phyloP scores from a whole-genome alignment of 2,113 vertebrate genomes.

The Machaerirhynchus nigripectus region DNA sequence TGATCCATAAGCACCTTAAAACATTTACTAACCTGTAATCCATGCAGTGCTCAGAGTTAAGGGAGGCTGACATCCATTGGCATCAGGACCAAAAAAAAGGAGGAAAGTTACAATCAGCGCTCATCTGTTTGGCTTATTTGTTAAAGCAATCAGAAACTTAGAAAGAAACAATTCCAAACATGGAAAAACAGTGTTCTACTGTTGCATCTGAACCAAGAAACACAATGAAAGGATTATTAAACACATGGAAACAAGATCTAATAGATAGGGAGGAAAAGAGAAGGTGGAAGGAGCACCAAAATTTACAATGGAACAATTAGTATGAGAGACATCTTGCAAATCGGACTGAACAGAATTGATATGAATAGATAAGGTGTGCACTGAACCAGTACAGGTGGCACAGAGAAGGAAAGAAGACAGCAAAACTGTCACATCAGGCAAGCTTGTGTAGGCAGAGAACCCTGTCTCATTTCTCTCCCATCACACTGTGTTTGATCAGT shows the following conservation, averaged over 20 bases:
- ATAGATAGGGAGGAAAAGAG: neutral
- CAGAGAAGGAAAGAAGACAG: neutral
- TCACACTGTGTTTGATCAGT: neutral
- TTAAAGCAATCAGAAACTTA: neutral
- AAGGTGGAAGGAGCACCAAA: neutral
- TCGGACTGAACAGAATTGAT: neutral
- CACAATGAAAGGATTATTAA: neutral
- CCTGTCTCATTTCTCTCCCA: neutral
- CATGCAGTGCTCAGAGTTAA: neutral
- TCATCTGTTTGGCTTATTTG: neutral
- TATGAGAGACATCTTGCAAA: neutral
- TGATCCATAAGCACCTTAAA: neutral
- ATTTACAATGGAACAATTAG: neutral
- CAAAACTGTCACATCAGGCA: neutral
- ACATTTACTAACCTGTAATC: neutral
- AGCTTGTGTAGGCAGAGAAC: neutral
- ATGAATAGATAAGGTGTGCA: neutral
- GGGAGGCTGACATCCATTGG: neutral
- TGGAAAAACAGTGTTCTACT: neutral
- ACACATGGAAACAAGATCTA: neutral
- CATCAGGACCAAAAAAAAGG: neutral
- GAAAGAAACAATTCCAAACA: neutral
- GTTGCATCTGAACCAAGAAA: neutral
- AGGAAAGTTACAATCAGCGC: neutral
- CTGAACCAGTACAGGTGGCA: neutral